A percentile compares a stretch with the other conserved stretches of the same genome.
Evolutionary conservation across 2,888 invertebrate genomes (phyloP).

Genomic region (Epirrhoe tristata): DNA sequence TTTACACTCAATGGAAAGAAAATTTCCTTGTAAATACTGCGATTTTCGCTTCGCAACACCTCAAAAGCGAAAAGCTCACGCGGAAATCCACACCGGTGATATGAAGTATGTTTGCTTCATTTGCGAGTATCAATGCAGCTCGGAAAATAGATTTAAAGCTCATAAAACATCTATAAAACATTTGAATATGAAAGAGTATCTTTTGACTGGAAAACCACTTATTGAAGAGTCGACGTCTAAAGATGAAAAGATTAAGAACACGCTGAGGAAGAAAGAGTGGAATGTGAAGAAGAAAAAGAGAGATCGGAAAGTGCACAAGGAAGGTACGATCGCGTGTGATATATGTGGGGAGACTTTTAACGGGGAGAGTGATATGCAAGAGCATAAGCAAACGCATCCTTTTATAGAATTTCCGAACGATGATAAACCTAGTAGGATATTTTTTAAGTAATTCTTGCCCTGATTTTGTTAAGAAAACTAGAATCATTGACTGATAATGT

Average conservation of each 20-base stretch:
- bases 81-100: slow-evolving; percentile 76
- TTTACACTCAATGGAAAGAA: slow-evolving; percentile 72
- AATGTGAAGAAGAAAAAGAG: slow-evolving; percentile 59
- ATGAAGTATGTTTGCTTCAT: slow-evolving; percentile 81
- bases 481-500: too few species aligned
- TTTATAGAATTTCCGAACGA: slow-evolving; percentile 81
- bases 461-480: background rate
- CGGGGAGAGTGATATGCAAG: slow-evolving; percentile 67
- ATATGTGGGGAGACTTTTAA: slow-evolving; percentile 76
- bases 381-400: slow-evolving; percentile 78
- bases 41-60: slow-evolving; percentile 77
- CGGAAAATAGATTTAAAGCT: slow-evolving; percentile 71
- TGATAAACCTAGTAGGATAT: slow-evolving; percentile 80
- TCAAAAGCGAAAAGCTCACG: slow-evolving; percentile 71
- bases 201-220: slow-evolving; percentile 67
- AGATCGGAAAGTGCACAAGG: slow-evolving; percentile 32
- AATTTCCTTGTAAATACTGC: slow-evolving; percentile 78
- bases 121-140: slow-evolving; percentile 79
- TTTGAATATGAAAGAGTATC: slow-evolving; percentile 71
- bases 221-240: slow-evolving; percentile 60
- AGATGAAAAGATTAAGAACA: slow-evolving; percentile 50
- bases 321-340: slow-evolving; percentile 62
- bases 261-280: slow-evolving; percentile 53
- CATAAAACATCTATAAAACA: slow-evolving; percentile 76
- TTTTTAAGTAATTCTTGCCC: slow-evolving; percentile 74